Evolutionary conservation across 2,113 vertebrate species (phyloP).

Genomic region (Cacatua alba): DNA sequence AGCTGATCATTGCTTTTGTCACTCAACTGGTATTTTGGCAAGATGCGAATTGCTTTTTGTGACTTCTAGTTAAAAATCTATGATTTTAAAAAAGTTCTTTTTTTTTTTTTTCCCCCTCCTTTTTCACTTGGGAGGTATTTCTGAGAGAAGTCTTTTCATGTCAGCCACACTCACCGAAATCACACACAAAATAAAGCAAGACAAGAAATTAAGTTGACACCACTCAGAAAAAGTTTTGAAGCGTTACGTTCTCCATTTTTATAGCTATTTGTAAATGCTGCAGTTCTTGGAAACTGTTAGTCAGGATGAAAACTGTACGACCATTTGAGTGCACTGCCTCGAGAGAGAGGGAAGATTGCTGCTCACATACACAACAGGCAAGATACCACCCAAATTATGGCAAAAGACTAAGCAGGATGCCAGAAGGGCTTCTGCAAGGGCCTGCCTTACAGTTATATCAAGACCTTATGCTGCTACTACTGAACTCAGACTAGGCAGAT

Average conservation of each 20-base stretch:
- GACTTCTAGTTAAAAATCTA: neutral
- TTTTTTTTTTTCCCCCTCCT: fast-evolving
- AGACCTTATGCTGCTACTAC: neutral
- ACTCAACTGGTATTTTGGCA: neutral
- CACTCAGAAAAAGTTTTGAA: neutral
- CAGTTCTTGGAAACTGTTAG: neutral
- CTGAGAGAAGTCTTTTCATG: neutral
- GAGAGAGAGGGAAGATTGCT: neutral
- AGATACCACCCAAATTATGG: neutral
- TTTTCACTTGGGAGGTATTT: neutral
- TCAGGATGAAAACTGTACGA: neutral
- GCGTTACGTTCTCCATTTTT: neutral
- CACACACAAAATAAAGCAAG: neutral
- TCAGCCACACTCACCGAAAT: neutral
- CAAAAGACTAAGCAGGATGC: neutral
- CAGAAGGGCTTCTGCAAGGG: neutral
- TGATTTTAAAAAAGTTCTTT: neutral
- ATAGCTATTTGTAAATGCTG: neutral
- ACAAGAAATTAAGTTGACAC: neutral
- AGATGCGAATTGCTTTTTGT: neutral
- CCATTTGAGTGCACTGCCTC: neutral
- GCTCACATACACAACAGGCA: neutral
- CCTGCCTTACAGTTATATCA: neutral
- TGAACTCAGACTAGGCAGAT: neutral
- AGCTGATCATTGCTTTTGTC: neutral